Percentiles rank a stretch among this genome's conserved stretches.
Conservation (phyloP, 2,113 vertebrate genomes). For the Anarrhichthys ocellatus region DNA sequence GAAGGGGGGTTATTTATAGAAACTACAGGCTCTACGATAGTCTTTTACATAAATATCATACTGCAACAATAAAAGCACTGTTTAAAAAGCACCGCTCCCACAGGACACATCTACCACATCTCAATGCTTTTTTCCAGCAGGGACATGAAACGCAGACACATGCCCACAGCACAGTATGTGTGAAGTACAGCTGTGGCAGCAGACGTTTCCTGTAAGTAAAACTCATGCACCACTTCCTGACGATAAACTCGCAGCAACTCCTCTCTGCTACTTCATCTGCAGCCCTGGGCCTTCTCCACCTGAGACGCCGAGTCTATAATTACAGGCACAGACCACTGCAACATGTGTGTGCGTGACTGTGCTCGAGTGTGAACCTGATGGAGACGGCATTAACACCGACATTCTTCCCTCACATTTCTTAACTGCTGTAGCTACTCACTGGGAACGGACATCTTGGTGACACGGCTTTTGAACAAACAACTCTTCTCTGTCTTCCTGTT, state of each 20-base stretch:
- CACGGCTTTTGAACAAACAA: neutral
- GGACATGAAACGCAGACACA: neutral
- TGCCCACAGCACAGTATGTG: neutral
- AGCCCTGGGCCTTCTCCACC: slow-evolving; percentile 1
- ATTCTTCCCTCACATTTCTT: neutral
- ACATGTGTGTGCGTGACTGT: slow-evolving; percentile 14
- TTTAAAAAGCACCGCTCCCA: neutral
- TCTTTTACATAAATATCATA: slow-evolving; percentile 6
- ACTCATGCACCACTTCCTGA: slow-evolving; percentile 37
- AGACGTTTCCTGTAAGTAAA: slow-evolving; percentile 53
- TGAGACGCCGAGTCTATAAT: slow-evolving; percentile 23
- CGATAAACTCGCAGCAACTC: neutral
- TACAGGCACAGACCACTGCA: slow-evolving; percentile 9
- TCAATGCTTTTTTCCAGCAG: neutral
- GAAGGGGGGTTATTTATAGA: neutral
- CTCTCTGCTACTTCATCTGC: neutral
- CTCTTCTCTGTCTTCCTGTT: neutral
- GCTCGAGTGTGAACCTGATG: neutral
- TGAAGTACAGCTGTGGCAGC: neutral
- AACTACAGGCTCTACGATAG: neutral
- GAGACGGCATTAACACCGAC: neutral
- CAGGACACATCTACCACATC: neutral
- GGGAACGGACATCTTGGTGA: neutral
- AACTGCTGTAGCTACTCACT: neutral
- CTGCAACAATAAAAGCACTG: neutral